Conservation (phyloP, 2,113 vertebrate genomes). For the Carassius auratus region DNA sequence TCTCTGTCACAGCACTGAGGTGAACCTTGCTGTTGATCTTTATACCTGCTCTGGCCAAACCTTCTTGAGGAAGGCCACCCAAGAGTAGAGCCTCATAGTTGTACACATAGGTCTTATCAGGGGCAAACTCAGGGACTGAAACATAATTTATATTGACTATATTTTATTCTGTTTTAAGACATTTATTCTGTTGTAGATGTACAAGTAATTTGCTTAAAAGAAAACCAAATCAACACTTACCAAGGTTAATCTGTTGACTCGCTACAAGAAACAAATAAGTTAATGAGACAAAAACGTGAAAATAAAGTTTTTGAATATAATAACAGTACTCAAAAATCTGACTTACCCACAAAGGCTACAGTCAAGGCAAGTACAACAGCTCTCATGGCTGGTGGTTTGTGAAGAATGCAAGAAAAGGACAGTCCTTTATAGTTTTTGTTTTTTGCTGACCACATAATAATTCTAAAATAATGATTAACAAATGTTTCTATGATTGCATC, state of each 20-base stretch:
- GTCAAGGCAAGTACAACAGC: slow-evolving; percentile 75
- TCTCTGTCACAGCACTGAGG: slow-evolving; percentile 67
- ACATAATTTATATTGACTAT: no score
- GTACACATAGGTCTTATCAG: no score
- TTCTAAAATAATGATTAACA: slow-evolving; percentile 47
- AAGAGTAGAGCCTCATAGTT: slow-evolving; percentile 60
- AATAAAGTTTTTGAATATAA: not conserved
- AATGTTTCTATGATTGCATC: not conserved
- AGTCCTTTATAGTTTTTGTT: slow-evolving; percentile 60
- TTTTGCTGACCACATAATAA: slow-evolving; percentile 44
- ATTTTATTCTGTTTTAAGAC: no score
- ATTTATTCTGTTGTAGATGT: no score
- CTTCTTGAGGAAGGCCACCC: slow-evolving; percentile 76
- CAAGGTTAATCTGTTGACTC: no score
- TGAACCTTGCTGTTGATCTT: slow-evolving; percentile 75
- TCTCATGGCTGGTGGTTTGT: slow-evolving; percentile 78
- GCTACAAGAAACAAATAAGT: no score
- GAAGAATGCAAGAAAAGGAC: not conserved
- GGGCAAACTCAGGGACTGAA: no score
- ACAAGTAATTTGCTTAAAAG: not conserved
- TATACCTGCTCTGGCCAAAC: slow-evolving; percentile 73
- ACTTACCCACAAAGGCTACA: slow-evolving; percentile 83
- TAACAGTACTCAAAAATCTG: not conserved
- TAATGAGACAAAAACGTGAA: not conserved
- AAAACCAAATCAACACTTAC: slow-evolving; percentile 8